Evolutionary conservation across 2,113 vertebrate species (phyloP).

Genomic region (Leiothrix lutea): DNA sequence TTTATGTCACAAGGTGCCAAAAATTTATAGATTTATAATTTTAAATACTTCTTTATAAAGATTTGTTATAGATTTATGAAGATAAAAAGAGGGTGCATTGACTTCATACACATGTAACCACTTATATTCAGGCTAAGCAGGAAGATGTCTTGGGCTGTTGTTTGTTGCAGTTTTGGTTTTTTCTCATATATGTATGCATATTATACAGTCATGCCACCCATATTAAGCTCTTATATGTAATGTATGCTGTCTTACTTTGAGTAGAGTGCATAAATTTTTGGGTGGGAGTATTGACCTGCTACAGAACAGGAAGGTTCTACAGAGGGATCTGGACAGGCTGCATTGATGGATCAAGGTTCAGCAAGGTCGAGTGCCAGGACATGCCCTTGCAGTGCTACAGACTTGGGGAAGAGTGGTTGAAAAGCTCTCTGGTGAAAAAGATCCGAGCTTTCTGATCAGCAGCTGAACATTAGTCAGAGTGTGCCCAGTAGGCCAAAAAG

Average conservation of each 20-base stretch:
- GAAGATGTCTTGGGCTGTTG: background rate
- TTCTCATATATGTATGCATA: background rate
- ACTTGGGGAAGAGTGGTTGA: background rate
- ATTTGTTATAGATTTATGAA: background rate
- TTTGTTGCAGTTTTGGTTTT: background rate
- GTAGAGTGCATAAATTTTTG: background rate
- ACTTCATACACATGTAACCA: background rate
- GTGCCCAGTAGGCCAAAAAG: background rate
- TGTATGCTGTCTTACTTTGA: background rate
- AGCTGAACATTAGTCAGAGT: background rate
- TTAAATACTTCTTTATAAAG: background rate
- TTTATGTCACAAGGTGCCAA: background rate
- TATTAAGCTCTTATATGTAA: background rate
- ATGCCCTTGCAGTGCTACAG: background rate
- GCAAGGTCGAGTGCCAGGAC: background rate
- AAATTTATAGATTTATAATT: background rate
- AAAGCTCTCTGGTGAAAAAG: background rate
- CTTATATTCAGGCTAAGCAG: background rate
- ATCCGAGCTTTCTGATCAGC: background rate
- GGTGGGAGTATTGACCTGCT: background rate
- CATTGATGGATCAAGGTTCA: background rate
- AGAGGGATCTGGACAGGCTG: background rate
- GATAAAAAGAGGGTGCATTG: background rate
- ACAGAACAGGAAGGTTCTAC: background rate
- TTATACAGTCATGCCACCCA: background rate